Percentiles rank a stretch among this genome's conserved stretches.
Evolutionary conservation across 2,888 invertebrate genomes (phyloP).

Genomic region (Deilephila porcellus): DNA sequence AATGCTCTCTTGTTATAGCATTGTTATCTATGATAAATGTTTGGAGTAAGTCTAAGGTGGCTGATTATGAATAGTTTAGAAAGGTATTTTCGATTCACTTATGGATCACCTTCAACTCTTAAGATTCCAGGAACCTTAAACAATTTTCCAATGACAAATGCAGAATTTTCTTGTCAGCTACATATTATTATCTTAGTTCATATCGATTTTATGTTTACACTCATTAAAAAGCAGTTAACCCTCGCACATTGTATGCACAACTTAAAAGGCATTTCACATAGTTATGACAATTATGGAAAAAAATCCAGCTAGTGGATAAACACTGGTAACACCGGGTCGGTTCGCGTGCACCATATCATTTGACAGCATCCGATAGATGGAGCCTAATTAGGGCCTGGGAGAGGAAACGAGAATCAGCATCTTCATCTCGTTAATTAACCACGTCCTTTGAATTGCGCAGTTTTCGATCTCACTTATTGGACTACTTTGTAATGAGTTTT

Average conservation of each 20-base stretch:
- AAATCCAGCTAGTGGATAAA: slow-evolving; percentile 13
- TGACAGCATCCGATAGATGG: slow-evolving; percentile 38
- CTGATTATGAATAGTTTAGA: no score
- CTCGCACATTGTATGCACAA: background rate
- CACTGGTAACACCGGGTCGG: slow-evolving; percentile 31
- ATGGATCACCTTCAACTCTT: no score
- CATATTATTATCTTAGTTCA: no score
- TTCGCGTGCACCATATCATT: slow-evolving; percentile 38
- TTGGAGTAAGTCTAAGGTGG: no score
- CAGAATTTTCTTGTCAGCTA: no score
- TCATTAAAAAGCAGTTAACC: background rate
- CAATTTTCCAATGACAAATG: no score
- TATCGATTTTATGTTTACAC: background rate
- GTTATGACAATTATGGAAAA: background rate
- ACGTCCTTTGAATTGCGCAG: slow-evolving; percentile 20
- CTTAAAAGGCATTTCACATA: background rate
- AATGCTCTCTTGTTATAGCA: no score
- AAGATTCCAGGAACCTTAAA: no score
- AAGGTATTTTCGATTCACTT: no score
- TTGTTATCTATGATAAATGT: no score
- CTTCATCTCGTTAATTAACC: slow-evolving; percentile 22
- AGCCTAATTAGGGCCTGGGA: slow-evolving; percentile 33
- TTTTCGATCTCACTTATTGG: background rate
- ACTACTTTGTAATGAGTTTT: background rate
- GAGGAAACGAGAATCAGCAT: slow-evolving; percentile 23